Base-by-base conservation (phyloP, 1,140 invertebrate species). In the Diachasma alloeum region DNA sequence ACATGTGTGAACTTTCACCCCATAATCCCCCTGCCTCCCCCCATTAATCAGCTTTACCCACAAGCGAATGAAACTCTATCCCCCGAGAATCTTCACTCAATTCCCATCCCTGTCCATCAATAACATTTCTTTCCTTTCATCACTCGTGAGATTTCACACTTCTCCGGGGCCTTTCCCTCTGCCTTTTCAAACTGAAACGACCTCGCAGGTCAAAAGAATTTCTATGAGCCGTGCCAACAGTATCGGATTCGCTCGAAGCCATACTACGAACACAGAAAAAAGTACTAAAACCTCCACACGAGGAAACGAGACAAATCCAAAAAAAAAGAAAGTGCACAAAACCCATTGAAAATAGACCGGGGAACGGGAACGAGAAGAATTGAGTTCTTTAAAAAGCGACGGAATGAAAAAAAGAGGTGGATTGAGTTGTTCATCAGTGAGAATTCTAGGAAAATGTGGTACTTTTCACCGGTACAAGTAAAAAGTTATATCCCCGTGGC, bases 171-270 rank as follows among this genome's bases (percentile, higher is more conserved):
- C n/a, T 48, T 48, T 48, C 44, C 44, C 44, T 48, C 44, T 48
- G n/a, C 22, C 69, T 24, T 71, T 53, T 71, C 19, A 44, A 71
- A n/a, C 19, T 31, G 44, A 48, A 71, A 71, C 46, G 44, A 71
- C 48, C 42, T 71, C 42, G 39, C 19, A 17, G 37, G 48, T 78
- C 68, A 63, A 70, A 78, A 72, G 77, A 74, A 78, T 75, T 78
- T 78, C 53, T 75, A 75, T 74, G 77, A 75, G 63, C 44, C 68
- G 15, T 71, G 39, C 48, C 72, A 72, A 59, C 48, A 59, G 69
- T 72, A 75, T 78, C 73, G 56, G 77, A 72, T 78, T 78, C 42
- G 24, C 68, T 76, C 39, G 39, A 42, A 42, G 39, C 39, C 39
- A 42, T 42, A 42, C 9, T 42, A 42, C 39, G 4, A 42, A 9